Evolutionary conservation across 2,113 vertebrate species (phyloP).

Genomic region (Oncorhynchus clarkii): DNA sequence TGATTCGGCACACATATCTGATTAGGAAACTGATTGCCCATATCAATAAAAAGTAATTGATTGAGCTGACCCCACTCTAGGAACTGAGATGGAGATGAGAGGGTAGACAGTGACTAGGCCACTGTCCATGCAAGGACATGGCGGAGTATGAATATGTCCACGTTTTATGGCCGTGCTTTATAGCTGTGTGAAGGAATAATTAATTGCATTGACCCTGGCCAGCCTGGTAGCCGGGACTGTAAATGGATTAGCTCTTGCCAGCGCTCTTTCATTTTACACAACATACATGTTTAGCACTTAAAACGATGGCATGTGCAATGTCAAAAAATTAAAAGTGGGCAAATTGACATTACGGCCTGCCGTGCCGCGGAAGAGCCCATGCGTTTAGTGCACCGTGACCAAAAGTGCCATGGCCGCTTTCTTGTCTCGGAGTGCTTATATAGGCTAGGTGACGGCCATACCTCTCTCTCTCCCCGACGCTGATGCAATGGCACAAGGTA

Average conservation of each 20-base stretch:
- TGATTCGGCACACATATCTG: neutral
- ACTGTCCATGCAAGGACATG: constrained; percentile 5
- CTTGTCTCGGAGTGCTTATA: neutral
- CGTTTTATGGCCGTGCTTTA: constrained; percentile 31
- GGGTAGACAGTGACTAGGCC: too few species aligned
- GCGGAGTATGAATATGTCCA: constrained; percentile 29
- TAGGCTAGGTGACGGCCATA: neutral
- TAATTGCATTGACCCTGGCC: constrained; percentile 14
- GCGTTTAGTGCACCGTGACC: neutral
- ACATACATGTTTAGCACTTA: constrained; percentile 3
- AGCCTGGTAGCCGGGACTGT: constrained; percentile 14
- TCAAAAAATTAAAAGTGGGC: constrained; percentile 8
- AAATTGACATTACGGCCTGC: neutral
- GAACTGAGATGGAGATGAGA: constrained; percentile 9
- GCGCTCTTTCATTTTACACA: neutral
- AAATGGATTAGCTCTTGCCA: constrained; percentile 29
- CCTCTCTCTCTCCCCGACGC: neutral
- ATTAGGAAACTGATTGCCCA: neutral
- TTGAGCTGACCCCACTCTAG: neutral
- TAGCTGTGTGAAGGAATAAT: constrained; percentile 21
- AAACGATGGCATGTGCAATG: constrained; percentile 22
- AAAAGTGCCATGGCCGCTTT: neutral
- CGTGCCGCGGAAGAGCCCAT: neutral
- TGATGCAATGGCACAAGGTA: constrained; percentile 19
- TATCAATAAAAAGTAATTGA: neutral